Percentiles rank a stretch among this genome's conserved stretches.
These are phyloP conservation scores for Palloptera scutellata DNA, from an alignment of 2,888 invertebrate species.

Conservation along the genomic window DNA sequence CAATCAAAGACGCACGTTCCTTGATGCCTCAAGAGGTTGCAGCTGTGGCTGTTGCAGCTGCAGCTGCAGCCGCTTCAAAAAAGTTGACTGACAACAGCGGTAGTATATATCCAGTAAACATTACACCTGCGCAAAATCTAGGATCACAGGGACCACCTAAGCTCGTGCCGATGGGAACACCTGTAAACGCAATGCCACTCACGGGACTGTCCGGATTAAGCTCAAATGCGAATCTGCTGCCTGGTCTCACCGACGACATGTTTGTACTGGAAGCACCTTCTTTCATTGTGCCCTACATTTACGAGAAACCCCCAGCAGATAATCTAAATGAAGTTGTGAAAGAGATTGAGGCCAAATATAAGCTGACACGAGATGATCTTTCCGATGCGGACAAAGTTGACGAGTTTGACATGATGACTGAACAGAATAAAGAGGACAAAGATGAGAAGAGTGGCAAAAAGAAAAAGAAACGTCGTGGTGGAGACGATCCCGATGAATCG, in stretches of 20 bases:
- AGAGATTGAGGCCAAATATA: slow-evolving; percentile 70
- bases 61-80: slow-evolving; percentile 68
- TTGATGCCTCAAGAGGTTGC: slow-evolving; percentile 51
- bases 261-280: slow-evolving; percentile 92
- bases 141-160: slow-evolving; percentile 53
- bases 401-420: slow-evolving; percentile 65
- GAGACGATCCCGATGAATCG: slow-evolving; percentile 68
- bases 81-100: slow-evolving; percentile 66
- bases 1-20: slow-evolving; percentile 63
- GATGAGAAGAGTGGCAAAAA: slow-evolving; percentile 50
- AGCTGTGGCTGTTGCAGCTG: slow-evolving; percentile 32
- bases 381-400: slow-evolving; percentile 68
- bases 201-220: slow-evolving; percentile 51
- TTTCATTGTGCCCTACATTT: slow-evolving; percentile 92
- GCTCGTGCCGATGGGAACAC: slow-evolving; percentile 53
- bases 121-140: slow-evolving; percentile 68
- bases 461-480: slow-evolving; percentile 58
- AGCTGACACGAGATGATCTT: slow-evolving; percentile 65
- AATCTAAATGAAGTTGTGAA: slow-evolving; percentile 78
- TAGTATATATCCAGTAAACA: slow-evolving; percentile 70
- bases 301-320: slow-evolving; percentile 86
- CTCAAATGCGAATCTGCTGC: slow-evolving; percentile 72
- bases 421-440: slow-evolving; percentile 61
- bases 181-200: slow-evolving; percentile 48
- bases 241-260: slow-evolving; percentile 89